Evolutionary conservation across 2,888 invertebrate species (phyloP).

Genomic region (Lasioglossum zephyrum): DNA sequence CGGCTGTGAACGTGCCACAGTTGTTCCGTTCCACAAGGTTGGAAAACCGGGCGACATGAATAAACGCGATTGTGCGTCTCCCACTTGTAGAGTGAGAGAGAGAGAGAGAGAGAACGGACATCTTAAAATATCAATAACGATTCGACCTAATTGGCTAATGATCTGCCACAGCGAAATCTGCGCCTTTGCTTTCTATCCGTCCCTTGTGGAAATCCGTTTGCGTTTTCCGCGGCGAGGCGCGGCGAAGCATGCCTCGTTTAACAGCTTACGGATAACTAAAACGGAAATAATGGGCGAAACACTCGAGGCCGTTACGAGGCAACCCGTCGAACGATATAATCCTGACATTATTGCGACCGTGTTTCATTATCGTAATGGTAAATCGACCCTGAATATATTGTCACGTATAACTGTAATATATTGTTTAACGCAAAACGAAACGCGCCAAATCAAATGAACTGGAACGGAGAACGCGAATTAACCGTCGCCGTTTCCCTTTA

Average conservation of each 20-base stretch:
- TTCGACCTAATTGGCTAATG: slow-evolving; percentile 53
- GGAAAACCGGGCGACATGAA: neutral
- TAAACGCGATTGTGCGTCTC: neutral
- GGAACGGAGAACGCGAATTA: slow-evolving; percentile 1
- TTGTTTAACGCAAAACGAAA: neutral
- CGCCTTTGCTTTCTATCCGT: slow-evolving; percentile 24
- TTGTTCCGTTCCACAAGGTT: neutral
- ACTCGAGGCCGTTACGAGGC: slow-evolving; percentile 6
- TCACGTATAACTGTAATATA: neutral
- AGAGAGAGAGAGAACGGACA: neutral
- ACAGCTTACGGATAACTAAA: slow-evolving; percentile 36
- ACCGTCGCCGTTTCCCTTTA: neutral
- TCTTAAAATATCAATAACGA: slow-evolving; percentile 46
- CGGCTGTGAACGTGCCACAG: neutral
- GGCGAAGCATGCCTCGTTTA: slow-evolving; percentile 37
- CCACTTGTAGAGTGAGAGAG: too few relatives aligned
- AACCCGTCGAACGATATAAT: slow-evolving; percentile 29
- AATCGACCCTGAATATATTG: neutral
- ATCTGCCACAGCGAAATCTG: slow-evolving; percentile 38
- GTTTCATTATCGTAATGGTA: slow-evolving; percentile 18
- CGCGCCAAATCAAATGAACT: neutral
- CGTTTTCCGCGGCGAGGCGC: slow-evolving; percentile 7
- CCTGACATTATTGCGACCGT: slow-evolving; percentile 12
- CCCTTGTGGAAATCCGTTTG: slow-evolving; percentile 34
- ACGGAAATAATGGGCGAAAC: slow-evolving; percentile 28